These are phyloP conservation scores for Myotis findleyi DNA, from an alignment of 2,797 vertebrate species.

Conservation along the genomic window DNA sequence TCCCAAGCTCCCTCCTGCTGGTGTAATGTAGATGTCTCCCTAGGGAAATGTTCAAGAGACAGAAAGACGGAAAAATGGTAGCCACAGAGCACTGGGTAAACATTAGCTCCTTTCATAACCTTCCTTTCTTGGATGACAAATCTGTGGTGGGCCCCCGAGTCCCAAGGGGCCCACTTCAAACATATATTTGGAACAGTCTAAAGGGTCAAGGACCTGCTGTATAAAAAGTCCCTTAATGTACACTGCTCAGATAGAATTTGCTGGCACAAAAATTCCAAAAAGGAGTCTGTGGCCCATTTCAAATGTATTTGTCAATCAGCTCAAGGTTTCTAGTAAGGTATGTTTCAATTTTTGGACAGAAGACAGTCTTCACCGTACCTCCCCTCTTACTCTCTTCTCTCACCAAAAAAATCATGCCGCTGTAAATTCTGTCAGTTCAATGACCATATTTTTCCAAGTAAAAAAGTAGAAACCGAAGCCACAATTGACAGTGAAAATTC, in stretches of 20 bases:
- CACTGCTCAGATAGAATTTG: background rate
- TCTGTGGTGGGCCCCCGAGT: conserved; percentile 54
- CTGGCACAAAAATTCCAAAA: conserved; percentile 12
- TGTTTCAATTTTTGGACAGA: conserved; percentile 1
- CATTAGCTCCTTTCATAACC: conserved; percentile 68
- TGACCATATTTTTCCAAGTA: background rate
- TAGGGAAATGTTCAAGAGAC: conserved; percentile 75
- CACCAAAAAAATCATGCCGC: background rate
- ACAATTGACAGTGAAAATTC: background rate
- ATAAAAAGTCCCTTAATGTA: conserved; percentile 62
- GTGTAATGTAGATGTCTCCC: conserved; percentile 67
- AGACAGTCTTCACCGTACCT: background rate
- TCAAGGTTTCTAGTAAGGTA: background rate
- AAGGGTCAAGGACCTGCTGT: conserved; percentile 61
- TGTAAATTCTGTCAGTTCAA: background rate
- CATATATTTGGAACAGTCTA: conserved; percentile 56
- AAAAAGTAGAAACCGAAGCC: background rate
- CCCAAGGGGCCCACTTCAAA: conserved; percentile 65
- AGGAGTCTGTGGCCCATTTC: conserved; percentile 24
- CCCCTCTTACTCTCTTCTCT: background rate
- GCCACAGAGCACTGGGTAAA: conserved; percentile 74
- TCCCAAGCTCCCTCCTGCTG: conserved; percentile 71
- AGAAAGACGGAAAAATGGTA: conserved; percentile 77
- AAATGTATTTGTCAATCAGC: conserved; percentile 41
- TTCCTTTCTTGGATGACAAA: conserved; percentile 69